Evolutionary conservation across 2,888 invertebrate genomes (phyloP), one percentile per base, ranked within the genome.

Genomic region (Scaptomyza reducta): DNA sequence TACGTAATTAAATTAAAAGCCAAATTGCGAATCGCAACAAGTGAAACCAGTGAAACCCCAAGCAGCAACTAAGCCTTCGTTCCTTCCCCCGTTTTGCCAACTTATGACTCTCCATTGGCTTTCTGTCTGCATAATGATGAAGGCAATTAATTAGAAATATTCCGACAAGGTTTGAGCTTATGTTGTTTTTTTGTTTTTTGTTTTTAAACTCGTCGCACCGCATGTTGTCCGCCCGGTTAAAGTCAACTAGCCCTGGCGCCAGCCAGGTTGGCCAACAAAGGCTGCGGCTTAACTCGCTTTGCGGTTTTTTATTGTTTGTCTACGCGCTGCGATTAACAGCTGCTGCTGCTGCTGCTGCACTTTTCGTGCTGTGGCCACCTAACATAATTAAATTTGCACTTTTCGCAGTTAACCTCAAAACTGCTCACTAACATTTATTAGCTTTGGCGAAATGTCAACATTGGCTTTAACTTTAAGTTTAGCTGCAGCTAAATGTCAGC

Each of bases 371-470:
- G 56, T 61, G 56, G 54, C 73, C 73, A 64, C 31, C 69, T 58
- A 82, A 42, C 67, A 74, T 82, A 77, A 83, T 80, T 80, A 83
- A 83, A 68, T 79, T 74, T 77, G 83, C 74, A 72, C 79, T 68
- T 63, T 79, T 63, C 51, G 70, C 80, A 64, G 72, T 46, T 59
- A 72, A 70, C 64, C 79, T 54, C 65, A 41, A 59, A 75, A 64
- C 44, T 58, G 58, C 14, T 53, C 6, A 41, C n/a, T 11, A 73
- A 50, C 57, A 63, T 74, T 70, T 74, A 74, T 64, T 57, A 65
- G 44, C 62, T 47, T 47, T 33, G 31, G 50, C 55, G 22, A 79
- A 80, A 80, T 83, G 77, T 59, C 79, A 80, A 69, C 64, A 41
- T 31, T 60, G 56, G 46, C 64, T 59, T 42, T 47, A 27, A 44